Evolutionary conservation across 2,888 invertebrate species (phyloP).

Genomic region (Synergus umbraculus): DNA sequence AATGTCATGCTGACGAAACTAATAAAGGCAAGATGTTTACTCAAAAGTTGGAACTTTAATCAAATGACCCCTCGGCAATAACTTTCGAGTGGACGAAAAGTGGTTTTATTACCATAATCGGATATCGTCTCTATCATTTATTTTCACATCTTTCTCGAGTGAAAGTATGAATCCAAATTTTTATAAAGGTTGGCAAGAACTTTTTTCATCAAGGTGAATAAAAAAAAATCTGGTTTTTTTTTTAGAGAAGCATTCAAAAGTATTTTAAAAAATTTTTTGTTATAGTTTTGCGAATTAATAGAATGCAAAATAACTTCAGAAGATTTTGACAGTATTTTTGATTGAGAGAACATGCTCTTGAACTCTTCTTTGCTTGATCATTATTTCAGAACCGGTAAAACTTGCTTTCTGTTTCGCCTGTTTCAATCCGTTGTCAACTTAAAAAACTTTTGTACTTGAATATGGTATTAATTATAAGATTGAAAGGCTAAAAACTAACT

Average conservation of each 20-base stretch:
- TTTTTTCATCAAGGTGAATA: neutral
- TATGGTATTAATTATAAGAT: constrained; percentile 11
- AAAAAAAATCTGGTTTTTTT: neutral
- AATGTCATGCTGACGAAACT: no score
- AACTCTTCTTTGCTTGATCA: constrained; percentile 2
- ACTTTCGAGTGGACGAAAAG: neutral
- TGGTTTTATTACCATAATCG: neutral
- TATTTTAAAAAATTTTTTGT: neutral
- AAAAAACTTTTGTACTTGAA: neutral
- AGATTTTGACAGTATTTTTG: neutral
- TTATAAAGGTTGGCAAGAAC: neutral
- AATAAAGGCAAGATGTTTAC: no score
- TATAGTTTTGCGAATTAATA: neutral
- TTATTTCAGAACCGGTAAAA: constrained; percentile 28
- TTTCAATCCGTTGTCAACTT: neutral
- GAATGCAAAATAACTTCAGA: neutral
- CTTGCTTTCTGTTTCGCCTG: constrained; percentile 26
- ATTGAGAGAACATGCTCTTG: neutral
- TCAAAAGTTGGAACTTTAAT: neutral
- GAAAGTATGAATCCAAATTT: neutral
- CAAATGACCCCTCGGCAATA: neutral
- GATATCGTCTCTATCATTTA: neutral
- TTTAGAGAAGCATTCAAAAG: neutral
- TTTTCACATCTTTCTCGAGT: neutral
- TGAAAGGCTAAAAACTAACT: neutral